Conservation (phyloP, 2,888 invertebrate genomes). For the Stenchaetothrips biformis region DNA sequence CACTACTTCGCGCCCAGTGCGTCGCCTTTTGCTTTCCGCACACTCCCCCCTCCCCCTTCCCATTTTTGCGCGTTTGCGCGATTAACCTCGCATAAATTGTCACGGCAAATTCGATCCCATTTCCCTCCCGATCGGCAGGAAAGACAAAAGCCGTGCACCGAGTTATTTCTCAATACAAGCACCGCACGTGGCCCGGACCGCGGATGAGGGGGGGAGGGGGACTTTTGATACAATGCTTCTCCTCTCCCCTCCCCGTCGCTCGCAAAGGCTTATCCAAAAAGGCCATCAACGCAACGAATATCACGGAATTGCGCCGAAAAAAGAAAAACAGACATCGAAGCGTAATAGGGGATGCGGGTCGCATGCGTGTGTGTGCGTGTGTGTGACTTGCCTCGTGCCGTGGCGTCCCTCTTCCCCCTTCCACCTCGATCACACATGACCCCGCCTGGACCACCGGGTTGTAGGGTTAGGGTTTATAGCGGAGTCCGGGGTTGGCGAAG, state of each 20-base stretch:
- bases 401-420: background rate
- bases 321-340: background rate
- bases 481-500: background rate
- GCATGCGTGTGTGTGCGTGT: too few relatives aligned
- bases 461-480: background rate
- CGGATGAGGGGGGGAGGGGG: background rate
- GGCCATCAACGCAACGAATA: background rate
- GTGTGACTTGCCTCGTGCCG: background rate
- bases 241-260: background rate
- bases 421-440: background rate
- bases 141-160: background rate
- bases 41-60: too few relatives aligned
- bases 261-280: slow-evolving; percentile 11
- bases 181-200: background rate
- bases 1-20: too few relatives aligned
- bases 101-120: slow-evolving; percentile 2
- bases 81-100: background rate
- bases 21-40: too few relatives aligned
- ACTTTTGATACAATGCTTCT: background rate
- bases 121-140: background rate
- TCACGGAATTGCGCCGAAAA: slow-evolving; percentile 3
- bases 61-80: background rate
- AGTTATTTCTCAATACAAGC: slow-evolving; percentile 12
- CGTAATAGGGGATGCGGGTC: background rate
- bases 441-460: background rate